Base-by-base conservation (phyloP, 2,797 vertebrate genomes). In the Novumbra hubbsi region DNA sequence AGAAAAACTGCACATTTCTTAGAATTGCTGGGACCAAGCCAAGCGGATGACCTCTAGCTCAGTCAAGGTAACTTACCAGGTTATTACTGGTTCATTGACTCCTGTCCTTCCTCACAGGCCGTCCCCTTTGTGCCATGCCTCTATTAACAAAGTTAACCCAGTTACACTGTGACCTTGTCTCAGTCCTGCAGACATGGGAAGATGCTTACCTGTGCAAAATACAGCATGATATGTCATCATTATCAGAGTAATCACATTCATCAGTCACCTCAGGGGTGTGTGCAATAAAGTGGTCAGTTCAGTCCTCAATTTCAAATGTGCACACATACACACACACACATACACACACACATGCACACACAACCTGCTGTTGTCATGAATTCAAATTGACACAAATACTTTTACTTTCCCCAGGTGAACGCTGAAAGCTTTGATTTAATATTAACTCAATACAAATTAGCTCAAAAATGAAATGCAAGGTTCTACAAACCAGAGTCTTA, bases 151-250 rank as follows among this genome's bases (percentile, higher is more conserved):
- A 91, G 84, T 92, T 93, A 93, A 89, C 83, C 84, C 83, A 85
- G 80, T 88, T 81, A 82, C 71, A 68, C 79, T 0, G 38, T 75
- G 79, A 91, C 91, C 91, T 89, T 79, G 76, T 80, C 80, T 87
- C 77, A n/a, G 85, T 81, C 78, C 75, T 80, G 79, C 38, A 83
- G 90, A 91, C 89, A 90, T 69, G 52, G 70, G 80, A 77, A 78
- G 89, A 90, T 92, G 93, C 93, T 93, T 93, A 94, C 92, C 90
- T 93, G 88, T 87, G 92, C 93, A 85, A 80, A 88, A 91, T 83
- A 76, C 80, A 88, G 87, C 89, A 86, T 84, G 78, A 69, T 78
- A 90, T 92, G 91, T 93, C 92, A 92, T 93, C 90, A 90, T 93
- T 93, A 94, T 94, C 92, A 91, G 89, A 92, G 91, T 88, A 92